Evolutionary conservation across 2,888 invertebrate species (phyloP).

Genomic region (Aricia artaxerxes): DNA sequence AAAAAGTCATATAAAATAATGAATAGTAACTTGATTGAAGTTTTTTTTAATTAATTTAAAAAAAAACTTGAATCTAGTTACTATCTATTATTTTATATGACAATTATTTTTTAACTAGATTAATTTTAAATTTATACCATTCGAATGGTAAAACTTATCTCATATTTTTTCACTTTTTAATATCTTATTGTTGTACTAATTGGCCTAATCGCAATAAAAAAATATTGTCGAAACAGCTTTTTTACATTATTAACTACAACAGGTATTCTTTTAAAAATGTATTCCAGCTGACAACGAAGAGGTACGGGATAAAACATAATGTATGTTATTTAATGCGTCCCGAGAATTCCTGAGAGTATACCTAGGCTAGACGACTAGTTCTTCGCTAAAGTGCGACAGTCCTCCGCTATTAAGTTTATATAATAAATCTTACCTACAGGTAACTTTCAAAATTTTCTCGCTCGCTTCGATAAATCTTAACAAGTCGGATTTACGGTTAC

Average conservation of each 20-base stretch:
- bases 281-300: background rate
- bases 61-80: no score
- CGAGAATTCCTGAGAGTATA: conserved; percentile 9
- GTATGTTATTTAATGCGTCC: conserved; percentile 6
- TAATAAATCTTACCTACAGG: conserved; percentile 27
- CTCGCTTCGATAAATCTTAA: conserved; percentile 36
- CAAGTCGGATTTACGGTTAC: conserved; percentile 50
- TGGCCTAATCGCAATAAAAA: background rate
- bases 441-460: conserved; percentile 33
- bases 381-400: conserved; percentile 25
- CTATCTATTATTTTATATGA: no score
- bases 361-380: conserved; percentile 1
- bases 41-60: no score
- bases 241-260: background rate
- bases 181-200: no score
- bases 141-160: no score
- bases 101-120: no score
- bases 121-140: no score
- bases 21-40: no score
- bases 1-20: no score
- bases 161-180: no score
- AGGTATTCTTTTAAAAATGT: background rate
- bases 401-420: conserved; percentile 24
- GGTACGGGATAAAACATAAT: background rate
- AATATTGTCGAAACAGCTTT: background rate